Conservation (phyloP, 2,113 vertebrate species). For the Stictonetta naevosa region DNA sequence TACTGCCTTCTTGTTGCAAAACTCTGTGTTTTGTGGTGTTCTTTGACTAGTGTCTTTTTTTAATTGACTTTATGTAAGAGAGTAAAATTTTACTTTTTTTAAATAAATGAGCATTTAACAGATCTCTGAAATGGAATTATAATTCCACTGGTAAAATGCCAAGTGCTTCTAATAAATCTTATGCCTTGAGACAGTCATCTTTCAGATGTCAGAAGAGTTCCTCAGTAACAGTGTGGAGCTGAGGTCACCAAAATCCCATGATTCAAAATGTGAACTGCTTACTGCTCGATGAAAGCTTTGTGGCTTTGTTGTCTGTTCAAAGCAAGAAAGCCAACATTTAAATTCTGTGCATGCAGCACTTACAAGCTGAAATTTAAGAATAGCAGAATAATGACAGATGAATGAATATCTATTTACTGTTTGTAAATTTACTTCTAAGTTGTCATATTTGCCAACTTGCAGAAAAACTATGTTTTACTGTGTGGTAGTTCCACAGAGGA, state of each 20-base stretch:
- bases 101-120: not conserved
- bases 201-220: slow-evolving; percentile 25
- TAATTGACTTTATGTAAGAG: not conserved
- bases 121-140: slow-evolving; percentile 25
- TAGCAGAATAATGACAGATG: not conserved
- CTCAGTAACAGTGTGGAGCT: not conserved
- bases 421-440: not conserved
- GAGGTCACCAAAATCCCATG: not conserved
- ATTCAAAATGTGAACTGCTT: not conserved
- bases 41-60: not conserved
- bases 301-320: slow-evolving; percentile 1
- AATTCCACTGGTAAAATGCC: not conserved
- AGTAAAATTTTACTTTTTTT: not conserved
- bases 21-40: not conserved
- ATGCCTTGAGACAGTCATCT: not conserved
- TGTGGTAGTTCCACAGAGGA: not conserved
- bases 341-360: not conserved
- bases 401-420: not conserved
- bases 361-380: not conserved
- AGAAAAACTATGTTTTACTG: not conserved
- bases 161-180: slow-evolving; percentile 15
- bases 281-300: not conserved
- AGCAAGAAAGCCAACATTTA: not conserved
- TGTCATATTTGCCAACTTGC: not conserved
- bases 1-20: not conserved